These are phyloP conservation scores for Drosophila aldrichi DNA, from an alignment of 2,888 invertebrate genomes.

Conservation along the genomic window DNA sequence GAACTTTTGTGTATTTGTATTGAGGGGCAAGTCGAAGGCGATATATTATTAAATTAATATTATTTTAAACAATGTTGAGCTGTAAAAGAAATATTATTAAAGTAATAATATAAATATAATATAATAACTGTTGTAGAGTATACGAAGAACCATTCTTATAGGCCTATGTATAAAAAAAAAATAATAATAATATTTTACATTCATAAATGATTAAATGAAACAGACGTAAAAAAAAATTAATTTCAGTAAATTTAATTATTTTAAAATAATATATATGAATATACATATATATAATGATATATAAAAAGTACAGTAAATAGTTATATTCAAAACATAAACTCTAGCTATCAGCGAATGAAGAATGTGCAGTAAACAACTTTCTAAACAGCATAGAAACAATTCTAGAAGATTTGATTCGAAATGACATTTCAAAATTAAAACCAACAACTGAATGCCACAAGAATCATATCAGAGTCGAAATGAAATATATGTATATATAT, in stretches of 20 bases:
- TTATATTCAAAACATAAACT: not conserved
- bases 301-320: constrained; percentile 1
- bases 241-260: not conserved
- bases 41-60: not conserved
- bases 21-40: too few relatives aligned
- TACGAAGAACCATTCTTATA: too few relatives aligned
- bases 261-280: not conserved
- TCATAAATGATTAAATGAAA: too few relatives aligned
- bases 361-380: constrained; percentile 1
- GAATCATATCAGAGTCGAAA: constrained; percentile 17
- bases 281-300: not conserved
- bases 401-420: not conserved
- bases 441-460: constrained; percentile 7
- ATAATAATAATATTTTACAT: too few relatives aligned
- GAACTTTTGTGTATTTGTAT: not conserved
- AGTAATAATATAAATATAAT: too few relatives aligned
- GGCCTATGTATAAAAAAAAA: too few relatives aligned
- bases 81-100: too few relatives aligned
- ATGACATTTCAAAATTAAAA: not conserved
- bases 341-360: not conserved
- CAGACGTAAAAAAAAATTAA: too few relatives aligned
- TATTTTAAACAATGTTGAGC: not conserved
- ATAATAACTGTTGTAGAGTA: too few relatives aligned
- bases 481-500: not conserved
- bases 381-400: not conserved